Evolutionary conservation across 2,113 vertebrate genomes (phyloP).

Genomic region (Orcinus orca): DNA sequence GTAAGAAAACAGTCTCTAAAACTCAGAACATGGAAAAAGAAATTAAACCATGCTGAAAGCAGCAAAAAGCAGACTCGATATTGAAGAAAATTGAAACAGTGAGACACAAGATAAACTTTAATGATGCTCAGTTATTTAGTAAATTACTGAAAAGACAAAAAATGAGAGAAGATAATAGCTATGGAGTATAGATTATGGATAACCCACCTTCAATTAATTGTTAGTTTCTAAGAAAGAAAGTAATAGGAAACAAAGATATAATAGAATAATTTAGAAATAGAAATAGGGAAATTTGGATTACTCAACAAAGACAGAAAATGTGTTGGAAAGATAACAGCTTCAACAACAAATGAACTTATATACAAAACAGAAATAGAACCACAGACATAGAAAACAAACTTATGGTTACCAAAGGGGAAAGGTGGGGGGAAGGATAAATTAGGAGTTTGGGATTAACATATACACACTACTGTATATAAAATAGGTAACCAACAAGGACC

Average conservation of each 20-base stretch:
- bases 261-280: not conserved
- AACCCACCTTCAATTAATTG: not conserved
- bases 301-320: not conserved
- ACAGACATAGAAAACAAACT: no score
- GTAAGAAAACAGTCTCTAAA: not conserved
- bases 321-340: not conserved
- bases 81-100: not conserved
- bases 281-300: not conserved
- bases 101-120: not conserved
- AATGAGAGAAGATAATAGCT: not conserved
- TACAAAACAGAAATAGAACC: no score
- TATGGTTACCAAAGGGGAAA: no score
- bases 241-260: not conserved
- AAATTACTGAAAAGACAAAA: constrained; percentile 25
- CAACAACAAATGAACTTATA: no score
- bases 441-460: no score
- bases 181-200: not conserved
- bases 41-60: not conserved
- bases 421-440: no score
- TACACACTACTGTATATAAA: no score
- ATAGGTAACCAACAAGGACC: no score
- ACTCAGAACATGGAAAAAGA: not conserved
- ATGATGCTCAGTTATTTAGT: not conserved
- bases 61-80: not conserved
- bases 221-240: constrained; percentile 15